Base-by-base conservation (phyloP, 2,888 invertebrate genomes). In the Lithophane socia region DNA sequence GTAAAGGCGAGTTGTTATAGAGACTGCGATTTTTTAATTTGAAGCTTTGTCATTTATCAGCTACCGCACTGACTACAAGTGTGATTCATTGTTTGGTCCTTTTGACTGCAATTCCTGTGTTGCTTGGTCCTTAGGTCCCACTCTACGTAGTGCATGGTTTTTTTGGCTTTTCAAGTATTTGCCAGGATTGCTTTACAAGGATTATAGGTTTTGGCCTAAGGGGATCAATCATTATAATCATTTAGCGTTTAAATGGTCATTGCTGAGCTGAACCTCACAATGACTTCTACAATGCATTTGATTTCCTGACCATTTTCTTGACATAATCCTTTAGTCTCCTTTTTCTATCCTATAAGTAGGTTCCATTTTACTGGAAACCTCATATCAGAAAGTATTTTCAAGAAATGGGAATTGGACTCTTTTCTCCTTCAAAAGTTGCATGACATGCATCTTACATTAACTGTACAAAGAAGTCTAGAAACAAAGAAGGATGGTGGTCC, bases 1-100 rank as follows among this genome's bases (percentile, higher is more conserved):
- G 16, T 73, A 64, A 79, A 75, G 47, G 49, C 12, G 47, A 65
- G 56, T 70, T 73, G 12, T 63, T 73, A 71, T 74, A 12, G 52
- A 63, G 21, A 65, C 21, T n/a, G 18, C 10, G 49, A 68, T 63
- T 68, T 68, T 74, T 73, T 79, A 16, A 24, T 37, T 44, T 42
- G 24, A 44, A 60, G 37, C 18, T 79, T 69, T 29, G 12, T 24
- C 24, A 49, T 47, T 24, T 37, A 24, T 75, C 9, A 13, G 16
- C 21, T 76, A 10, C 16, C 10, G 16, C 1, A 13, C 2, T 58
- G 9, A 52, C 9, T 63, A 16, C 5, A 4, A 47, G 12, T 21
- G 37, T 3, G 13, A n/a, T 16, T 77, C 13, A 18, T 44, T 7
- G 3, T 0, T 63, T 52, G 29, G 42, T 60, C 13, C 16, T 60